Conservation (phyloP, 23 tunicate species). For the Phallusia fumigata region DNA sequence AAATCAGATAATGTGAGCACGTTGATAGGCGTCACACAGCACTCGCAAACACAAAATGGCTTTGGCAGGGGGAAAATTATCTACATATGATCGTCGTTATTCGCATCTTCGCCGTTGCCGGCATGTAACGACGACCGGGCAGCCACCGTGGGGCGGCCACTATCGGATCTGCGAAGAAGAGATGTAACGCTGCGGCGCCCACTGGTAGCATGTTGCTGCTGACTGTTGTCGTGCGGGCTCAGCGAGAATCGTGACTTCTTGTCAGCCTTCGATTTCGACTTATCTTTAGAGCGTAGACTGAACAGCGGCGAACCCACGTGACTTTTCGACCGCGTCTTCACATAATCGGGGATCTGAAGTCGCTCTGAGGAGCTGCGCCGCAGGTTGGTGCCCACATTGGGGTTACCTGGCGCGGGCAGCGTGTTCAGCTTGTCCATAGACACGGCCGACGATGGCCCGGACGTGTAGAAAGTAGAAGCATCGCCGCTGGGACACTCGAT, state of each 20-base stretch:
- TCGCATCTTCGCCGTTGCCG: conserved; percentile 1
- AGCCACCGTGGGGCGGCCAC: conserved; percentile 41
- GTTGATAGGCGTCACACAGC: no score
- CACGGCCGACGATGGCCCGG: conserved; percentile 36
- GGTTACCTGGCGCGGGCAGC: neutral
- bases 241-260: conserved; percentile 39
- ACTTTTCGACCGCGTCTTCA: conserved; percentile 33
- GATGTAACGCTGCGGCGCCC: conserved; percentile 27
- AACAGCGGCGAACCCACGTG: conserved; percentile 26
- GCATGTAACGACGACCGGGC: neutral
- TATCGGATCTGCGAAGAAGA: conserved; percentile 58
- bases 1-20: neutral
- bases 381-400: conserved; percentile 20
- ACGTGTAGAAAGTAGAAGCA: neutral
- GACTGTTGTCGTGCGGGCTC: conserved; percentile 18
- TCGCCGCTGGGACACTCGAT: neutral
- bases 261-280: conserved; percentile 25
- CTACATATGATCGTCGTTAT: neutral
- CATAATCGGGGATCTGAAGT: conserved; percentile 15
- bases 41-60: no score
- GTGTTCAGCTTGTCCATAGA: conserved; percentile 47
- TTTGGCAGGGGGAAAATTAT: no score
- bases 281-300: conserved; percentile 39
- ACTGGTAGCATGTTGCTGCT: neutral
- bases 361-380: conserved; percentile 74